Evolutionary conservation across 2,888 invertebrate species (phyloP), one percentile per base, ranked within the genome.

Genomic region (Trichacis sp.): DNA sequence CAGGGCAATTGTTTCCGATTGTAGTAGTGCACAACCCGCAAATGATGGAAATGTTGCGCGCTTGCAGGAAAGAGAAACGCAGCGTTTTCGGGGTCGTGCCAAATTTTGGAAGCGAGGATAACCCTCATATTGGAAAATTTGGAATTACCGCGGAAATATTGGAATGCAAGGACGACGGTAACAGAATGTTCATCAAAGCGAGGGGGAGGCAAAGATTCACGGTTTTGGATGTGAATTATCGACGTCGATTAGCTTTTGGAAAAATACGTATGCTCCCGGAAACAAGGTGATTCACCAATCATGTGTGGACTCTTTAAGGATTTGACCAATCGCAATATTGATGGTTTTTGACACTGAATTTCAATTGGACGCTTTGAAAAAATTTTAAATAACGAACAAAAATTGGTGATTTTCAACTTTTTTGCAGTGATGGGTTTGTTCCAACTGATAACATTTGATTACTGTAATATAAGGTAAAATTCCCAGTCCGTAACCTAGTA

Each of bases 71-170:
- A 17, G 53, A 56, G 0, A 63, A 63, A 12, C 38, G 2, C 9
- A 55, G 52, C 11, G 59, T 53, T 24, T 67, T 67, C 29, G 67
- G 67, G 15, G 40, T 67, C 2, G 50, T 63, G 1, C 59, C 62
- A 24, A 15, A 30, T 5, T 20, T 59, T 5, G 45, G 48, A 17
- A 17, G 12, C 1, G 45, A 11, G 6, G 45, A 45, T 1, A 9
- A 2, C n/a, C 8, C 1, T 18, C 11, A 1, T 14, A n/a, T n/a
- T 19, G 3, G 59, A 4, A 50, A 56, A 14, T 67, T 56, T 15
- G 68, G 68, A 4, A 29, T 60, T 0, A 24, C 63, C n/a, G 63
- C 68, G n/a, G 64, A 68, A 40, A 64, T 68, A 18, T 30, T 68
- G 24, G 64, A 64, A 20, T 60, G 15, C 11, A 43, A 38, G 9